phyloP scores from a whole-genome alignment of 2,888 invertebrate species.

The Coleophora deauratella region DNA sequence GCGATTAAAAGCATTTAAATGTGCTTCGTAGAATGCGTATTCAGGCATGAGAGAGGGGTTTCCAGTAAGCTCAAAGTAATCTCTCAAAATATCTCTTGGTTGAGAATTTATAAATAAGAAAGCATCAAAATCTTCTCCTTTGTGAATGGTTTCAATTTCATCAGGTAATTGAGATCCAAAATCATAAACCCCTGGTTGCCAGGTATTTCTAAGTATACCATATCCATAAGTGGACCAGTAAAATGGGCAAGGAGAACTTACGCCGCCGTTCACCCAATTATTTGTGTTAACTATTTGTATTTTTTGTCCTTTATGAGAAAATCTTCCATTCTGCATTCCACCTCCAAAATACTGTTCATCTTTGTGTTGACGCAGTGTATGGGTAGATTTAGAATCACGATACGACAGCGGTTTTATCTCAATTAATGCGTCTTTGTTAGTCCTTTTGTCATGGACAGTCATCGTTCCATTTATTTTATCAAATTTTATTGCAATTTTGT shows the following conservation, averaged over 20 bases:
- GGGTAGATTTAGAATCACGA: slow-evolving; percentile 28
- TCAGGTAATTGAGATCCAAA: slow-evolving; percentile 35
- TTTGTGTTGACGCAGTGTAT: slow-evolving; percentile 35
- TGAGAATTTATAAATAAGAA: slow-evolving; percentile 48
- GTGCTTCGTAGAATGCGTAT: slow-evolving; percentile 59
- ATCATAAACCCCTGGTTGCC: slow-evolving; percentile 54
- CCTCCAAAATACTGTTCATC: slow-evolving; percentile 60
- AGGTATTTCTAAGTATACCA: slow-evolving; percentile 56
- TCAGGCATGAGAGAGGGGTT: slow-evolving; percentile 54
- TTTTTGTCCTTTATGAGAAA: slow-evolving; percentile 50
- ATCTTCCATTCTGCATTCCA: slow-evolving; percentile 65
- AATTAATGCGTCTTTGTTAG: slow-evolving; percentile 40
- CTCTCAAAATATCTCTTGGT: slow-evolving; percentile 45
- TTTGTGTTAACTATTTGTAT: slow-evolving; percentile 54
- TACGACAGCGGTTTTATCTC: slow-evolving; percentile 44
- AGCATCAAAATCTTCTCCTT: slow-evolving; percentile 44
- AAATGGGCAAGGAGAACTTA: slow-evolving; percentile 59
- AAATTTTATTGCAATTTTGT: slow-evolving; percentile 43
- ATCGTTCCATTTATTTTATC: slow-evolving; percentile 45
- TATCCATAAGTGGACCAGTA: slow-evolving; percentile 62
- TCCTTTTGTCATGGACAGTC: slow-evolving; percentile 40
- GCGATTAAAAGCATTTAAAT: slow-evolving; percentile 60
- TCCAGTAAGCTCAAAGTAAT: slow-evolving; percentile 61
- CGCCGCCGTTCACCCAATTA: slow-evolving; percentile 53
- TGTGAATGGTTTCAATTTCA: slow-evolving; percentile 33